phyloP scores from a whole-genome alignment of 2,797 vertebrate species.

The Aldrovandia affinis region DNA sequence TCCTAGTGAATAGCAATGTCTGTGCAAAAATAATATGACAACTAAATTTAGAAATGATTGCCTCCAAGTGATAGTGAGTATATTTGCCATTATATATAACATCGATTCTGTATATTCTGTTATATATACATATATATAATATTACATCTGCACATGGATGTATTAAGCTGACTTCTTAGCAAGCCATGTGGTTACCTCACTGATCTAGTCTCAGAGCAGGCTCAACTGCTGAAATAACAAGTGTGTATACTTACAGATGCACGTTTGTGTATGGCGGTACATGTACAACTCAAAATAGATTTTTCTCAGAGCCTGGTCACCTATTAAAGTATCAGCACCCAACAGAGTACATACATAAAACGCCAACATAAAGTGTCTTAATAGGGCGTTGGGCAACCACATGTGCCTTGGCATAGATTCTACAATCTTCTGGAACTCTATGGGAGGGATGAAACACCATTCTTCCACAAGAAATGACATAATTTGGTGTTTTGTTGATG shows the following conservation, averaged over 20 bases:
- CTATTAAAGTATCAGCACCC: not conserved
- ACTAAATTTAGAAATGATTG: not conserved
- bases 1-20: too few relatives aligned
- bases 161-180: not conserved
- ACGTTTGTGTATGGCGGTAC: not conserved
- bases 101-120: too few relatives aligned
- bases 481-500: too few relatives aligned
- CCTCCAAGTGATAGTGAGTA: not conserved
- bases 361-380: too few relatives aligned
- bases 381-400: too few relatives aligned
- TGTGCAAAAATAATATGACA: too few relatives aligned
- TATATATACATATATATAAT: not conserved
- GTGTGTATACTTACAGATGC: too few relatives aligned
- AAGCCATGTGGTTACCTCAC: conserved; percentile 53
- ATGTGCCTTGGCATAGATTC: too few relatives aligned
- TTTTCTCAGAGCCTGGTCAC: not conserved
- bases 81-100: not conserved
- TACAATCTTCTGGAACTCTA: too few relatives aligned
- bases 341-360: not conserved
- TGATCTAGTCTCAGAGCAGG: not conserved
- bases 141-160: too few relatives aligned
- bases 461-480: too few relatives aligned
- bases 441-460: too few relatives aligned
- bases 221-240: not conserved
- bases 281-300: not conserved